phyloP scores from a whole-genome alignment of 1,140 invertebrate genomes.

The Portunus trituberculatus region DNA sequence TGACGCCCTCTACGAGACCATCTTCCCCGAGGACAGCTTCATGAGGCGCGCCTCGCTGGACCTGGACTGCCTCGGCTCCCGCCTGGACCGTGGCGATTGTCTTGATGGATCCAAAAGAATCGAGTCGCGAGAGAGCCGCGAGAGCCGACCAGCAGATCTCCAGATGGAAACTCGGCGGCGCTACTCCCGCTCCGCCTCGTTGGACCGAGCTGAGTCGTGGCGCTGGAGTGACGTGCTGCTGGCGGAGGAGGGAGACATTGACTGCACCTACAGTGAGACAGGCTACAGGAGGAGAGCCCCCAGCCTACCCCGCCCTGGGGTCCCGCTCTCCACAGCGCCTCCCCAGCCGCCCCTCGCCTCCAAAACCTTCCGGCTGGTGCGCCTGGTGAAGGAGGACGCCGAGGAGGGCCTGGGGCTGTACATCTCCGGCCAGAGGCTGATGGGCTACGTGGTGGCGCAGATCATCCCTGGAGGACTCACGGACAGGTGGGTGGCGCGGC shows the following conservation, averaged over 20 bases:
- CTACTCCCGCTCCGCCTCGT: constrained; percentile 74
- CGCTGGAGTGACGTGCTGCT: constrained; percentile 62
- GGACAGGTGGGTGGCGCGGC: constrained; percentile 83
- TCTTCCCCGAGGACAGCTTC: constrained; percentile 70
- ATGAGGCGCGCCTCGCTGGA: constrained; percentile 74
- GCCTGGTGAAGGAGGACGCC: constrained; percentile 84
- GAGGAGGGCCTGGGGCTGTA: constrained; percentile 90
- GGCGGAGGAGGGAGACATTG: constrained; percentile 62
- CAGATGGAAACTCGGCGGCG: constrained; percentile 41
- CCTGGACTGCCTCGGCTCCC: constrained; percentile 69
- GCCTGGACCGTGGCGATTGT: constrained; percentile 53
- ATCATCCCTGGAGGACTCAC: constrained; percentile 90
- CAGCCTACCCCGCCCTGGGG: constrained; percentile 50
- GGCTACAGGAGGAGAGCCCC: constrained; percentile 40
- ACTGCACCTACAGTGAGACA: constrained; percentile 56
- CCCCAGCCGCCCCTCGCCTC: constrained; percentile 60
- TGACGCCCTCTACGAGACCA: constrained; percentile 74
- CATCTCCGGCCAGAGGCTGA: constrained; percentile 86
- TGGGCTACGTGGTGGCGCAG: constrained; percentile 91
- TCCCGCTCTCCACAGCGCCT: background rate
- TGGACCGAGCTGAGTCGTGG: constrained; percentile 76
- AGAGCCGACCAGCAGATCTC: constrained; percentile 23
- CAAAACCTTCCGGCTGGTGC: constrained; percentile 83
- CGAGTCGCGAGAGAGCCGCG: constrained; percentile 32
- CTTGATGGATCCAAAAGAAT: background rate